Evolutionary conservation across 2,888 invertebrate species (phyloP).

Genomic region (Helobdella robusta): DNA sequence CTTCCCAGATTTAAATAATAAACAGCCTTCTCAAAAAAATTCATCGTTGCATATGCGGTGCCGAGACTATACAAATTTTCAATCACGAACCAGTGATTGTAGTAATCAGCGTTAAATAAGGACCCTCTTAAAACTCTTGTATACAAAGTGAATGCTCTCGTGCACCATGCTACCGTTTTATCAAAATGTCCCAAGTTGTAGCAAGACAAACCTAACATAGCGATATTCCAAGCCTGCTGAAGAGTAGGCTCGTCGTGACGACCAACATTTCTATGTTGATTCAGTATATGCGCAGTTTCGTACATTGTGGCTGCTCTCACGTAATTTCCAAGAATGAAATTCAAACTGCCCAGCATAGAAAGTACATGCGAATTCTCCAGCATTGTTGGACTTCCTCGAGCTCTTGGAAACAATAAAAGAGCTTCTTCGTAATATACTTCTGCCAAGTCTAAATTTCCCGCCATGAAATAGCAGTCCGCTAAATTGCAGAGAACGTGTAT

Average conservation of each 20-base stretch:
- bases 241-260: slow-evolving; percentile 36
- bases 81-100: slow-evolving; percentile 46
- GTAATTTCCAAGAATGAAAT: slow-evolving; percentile 45
- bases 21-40: slow-evolving; percentile 43
- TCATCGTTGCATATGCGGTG: slow-evolving; percentile 44
- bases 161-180: slow-evolving; percentile 45
- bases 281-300: slow-evolving; percentile 44
- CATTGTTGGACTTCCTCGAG: slow-evolving; percentile 37
- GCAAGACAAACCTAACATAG: slow-evolving; percentile 44
- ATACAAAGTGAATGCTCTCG: slow-evolving; percentile 45
- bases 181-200: slow-evolving; percentile 46
- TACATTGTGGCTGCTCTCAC: slow-evolving; percentile 45
- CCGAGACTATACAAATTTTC: slow-evolving; percentile 46
- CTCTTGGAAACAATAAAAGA: slow-evolving; percentile 39
- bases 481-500: slow-evolving; percentile 39
- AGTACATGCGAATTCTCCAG: slow-evolving; percentile 46
- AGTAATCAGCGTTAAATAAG: slow-evolving; percentile 40
- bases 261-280: slow-evolving; percentile 41
- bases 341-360: slow-evolving; percentile 46
- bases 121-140: slow-evolving; percentile 42
- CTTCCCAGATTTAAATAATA: slow-evolving; percentile 43
- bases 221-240: slow-evolving; percentile 43
- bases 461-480: slow-evolving; percentile 46
- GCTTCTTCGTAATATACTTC: slow-evolving; percentile 45
- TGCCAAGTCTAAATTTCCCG: slow-evolving; percentile 43